These are phyloP conservation scores for Antedon mediterranea DNA, from an alignment of 53 echinoderm and acorn worm genomes.

Conservation along the genomic window DNA sequence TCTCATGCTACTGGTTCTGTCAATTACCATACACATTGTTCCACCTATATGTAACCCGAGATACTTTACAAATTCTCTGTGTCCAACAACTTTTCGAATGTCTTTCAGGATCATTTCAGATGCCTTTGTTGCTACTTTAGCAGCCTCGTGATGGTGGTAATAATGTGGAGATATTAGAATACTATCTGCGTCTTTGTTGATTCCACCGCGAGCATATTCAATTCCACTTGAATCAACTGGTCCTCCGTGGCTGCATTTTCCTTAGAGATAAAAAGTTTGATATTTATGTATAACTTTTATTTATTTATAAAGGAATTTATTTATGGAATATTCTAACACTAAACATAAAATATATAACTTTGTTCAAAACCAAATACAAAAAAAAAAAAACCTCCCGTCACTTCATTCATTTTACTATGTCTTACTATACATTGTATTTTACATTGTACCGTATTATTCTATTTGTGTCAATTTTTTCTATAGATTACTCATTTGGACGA, in stretches of 20 bases:
- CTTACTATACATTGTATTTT: too few species aligned
- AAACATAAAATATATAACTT: too few species aligned
- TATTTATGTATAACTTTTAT: too few species aligned
- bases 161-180: not conserved
- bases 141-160: not conserved
- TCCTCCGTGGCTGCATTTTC: not conserved
- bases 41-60: slow-evolving; percentile 1
- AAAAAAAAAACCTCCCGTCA: too few species aligned
- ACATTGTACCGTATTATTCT: too few species aligned
- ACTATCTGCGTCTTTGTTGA: not conserved
- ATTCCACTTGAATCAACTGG: not conserved
- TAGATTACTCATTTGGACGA: too few species aligned
- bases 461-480: too few species aligned
- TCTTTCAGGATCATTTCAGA: not conserved
- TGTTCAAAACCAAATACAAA: too few species aligned
- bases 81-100: slow-evolving; percentile 2
- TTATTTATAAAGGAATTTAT: too few species aligned
- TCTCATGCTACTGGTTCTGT: slow-evolving; percentile 5
- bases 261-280: not conserved
- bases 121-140: not conserved
- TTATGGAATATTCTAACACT: too few species aligned
- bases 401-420: too few species aligned
- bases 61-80: not conserved
- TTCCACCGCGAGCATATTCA: not conserved
- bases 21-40: slow-evolving; percentile 7